Conservation (phyloP, 2,888 invertebrate genomes). For the Heliconius sara region DNA sequence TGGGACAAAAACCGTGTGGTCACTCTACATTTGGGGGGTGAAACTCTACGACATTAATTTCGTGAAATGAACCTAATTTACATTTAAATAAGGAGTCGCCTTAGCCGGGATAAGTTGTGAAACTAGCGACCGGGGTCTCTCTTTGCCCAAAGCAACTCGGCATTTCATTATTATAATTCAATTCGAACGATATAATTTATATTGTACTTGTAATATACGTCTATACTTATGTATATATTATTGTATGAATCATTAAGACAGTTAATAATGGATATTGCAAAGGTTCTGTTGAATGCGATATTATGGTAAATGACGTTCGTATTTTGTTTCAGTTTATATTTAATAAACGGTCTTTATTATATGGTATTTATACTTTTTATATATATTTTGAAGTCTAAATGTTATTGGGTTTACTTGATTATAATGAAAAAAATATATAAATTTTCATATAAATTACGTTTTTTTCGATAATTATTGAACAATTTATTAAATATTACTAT, state of each 20-base stretch:
- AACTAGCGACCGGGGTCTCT: constrained; percentile 81
- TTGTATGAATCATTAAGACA: constrained; percentile 45
- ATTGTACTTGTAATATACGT: constrained; percentile 49
- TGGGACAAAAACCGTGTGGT: constrained; percentile 57
- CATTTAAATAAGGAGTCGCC: constrained; percentile 92
- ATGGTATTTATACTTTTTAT: not conserved
- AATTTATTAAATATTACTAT: too few relatives aligned
- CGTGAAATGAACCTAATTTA: constrained; percentile 95
- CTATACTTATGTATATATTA: constrained; percentile 40
- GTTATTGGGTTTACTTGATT: not conserved
- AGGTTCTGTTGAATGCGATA: constrained; percentile 27
- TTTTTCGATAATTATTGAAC: not conserved
- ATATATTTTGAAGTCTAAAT: constrained; percentile 1
- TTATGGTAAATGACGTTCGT: constrained; percentile 24
- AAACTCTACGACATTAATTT: constrained; percentile 90
- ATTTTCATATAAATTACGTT: not conserved
- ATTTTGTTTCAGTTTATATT: not conserved
- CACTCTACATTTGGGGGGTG: constrained; percentile 77
- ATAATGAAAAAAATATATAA: not conserved
- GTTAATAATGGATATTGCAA: constrained; percentile 42
- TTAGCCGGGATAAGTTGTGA: constrained; percentile 83
- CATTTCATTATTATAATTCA: constrained; percentile 83
- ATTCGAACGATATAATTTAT: constrained; percentile 70
- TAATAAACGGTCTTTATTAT: not conserved
- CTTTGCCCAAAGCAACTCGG: constrained; percentile 77